Evolutionary conservation across 2,797 vertebrate genomes (phyloP).

Genomic region (Podarcis siculus): DNA sequence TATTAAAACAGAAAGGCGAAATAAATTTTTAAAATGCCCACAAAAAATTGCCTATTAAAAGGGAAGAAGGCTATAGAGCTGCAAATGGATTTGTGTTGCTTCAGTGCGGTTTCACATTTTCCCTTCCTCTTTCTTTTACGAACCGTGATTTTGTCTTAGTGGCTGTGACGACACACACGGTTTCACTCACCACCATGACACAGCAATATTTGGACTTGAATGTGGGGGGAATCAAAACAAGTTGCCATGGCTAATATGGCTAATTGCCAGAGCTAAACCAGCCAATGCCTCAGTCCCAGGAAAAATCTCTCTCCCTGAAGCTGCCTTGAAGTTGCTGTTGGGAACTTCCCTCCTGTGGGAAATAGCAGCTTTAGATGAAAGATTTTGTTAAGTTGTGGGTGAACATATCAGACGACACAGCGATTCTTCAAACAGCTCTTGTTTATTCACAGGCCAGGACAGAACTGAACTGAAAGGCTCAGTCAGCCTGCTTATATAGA

Average conservation of each 20-base stretch:
- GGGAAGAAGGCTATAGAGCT: too few species aligned
- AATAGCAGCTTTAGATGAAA: neutral
- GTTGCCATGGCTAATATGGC: neutral
- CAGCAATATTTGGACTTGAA: neutral
- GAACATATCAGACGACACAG: too few species aligned
- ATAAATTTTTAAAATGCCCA: too few species aligned
- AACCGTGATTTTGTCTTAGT: neutral
- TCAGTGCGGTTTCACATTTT: neutral
- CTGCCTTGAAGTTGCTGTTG: neutral
- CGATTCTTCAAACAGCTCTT: too few species aligned
- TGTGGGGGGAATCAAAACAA: neutral
- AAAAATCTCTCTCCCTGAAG: neutral
- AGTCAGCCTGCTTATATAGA: too few species aligned
- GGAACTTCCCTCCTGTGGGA: neutral
- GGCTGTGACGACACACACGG: neutral
- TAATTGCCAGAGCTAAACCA: neutral
- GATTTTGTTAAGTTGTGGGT: too few species aligned
- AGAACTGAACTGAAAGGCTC: too few species aligned
- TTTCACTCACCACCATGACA: neutral
- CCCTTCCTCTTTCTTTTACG: neutral
- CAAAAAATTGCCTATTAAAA: neutral
- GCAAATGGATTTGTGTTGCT: neutral
- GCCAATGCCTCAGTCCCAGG: too few species aligned
- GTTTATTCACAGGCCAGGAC: too few species aligned
- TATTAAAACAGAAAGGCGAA: neutral